A percentile compares a stretch with the other conserved stretches of the same genome.
These are phyloP conservation scores for Regulus satrapa DNA, from an alignment of 2,113 vertebrate species.

Conservation along the genomic window DNA sequence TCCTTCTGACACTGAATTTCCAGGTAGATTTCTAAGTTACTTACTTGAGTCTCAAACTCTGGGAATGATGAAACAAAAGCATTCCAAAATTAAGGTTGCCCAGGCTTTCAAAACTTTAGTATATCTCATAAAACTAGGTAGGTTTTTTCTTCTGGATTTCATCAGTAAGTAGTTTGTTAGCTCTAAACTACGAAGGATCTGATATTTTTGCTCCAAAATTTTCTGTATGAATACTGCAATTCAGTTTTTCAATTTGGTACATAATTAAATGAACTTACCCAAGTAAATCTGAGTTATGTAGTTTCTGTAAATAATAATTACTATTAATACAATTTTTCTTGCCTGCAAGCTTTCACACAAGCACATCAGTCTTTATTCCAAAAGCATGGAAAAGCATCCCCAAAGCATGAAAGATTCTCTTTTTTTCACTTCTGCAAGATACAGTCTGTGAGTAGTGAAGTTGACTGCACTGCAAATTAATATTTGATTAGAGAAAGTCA, in stretches of 20 bases:
- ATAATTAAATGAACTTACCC: not conserved
- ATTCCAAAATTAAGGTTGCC: not conserved
- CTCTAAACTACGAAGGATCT: not conserved
- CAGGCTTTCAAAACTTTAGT: not conserved
- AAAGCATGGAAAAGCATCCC: not conserved
- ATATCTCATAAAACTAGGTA: not conserved
- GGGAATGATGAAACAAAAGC: not conserved
- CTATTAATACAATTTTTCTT: not conserved
- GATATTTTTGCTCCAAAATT: not conserved
- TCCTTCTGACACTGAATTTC: not conserved
- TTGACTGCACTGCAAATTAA: not conserved
- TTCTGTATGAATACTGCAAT: not conserved
- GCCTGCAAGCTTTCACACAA: not conserved
- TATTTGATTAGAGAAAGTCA: not conserved
- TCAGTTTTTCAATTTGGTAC: not conserved
- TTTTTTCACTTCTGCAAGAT: not conserved
- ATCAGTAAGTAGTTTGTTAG: not conserved
- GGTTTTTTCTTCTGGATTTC: not conserved
- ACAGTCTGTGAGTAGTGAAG: not conserved
- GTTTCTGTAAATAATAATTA: not conserved
- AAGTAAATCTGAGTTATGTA: not conserved
- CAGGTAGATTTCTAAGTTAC: not conserved
- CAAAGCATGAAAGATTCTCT: not conserved
- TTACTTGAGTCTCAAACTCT: not conserved
- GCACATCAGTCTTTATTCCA: not conserved